These are phyloP conservation scores for Sisyra terminalis DNA, from an alignment of 2,888 invertebrate species.

Conservation along the genomic window DNA sequence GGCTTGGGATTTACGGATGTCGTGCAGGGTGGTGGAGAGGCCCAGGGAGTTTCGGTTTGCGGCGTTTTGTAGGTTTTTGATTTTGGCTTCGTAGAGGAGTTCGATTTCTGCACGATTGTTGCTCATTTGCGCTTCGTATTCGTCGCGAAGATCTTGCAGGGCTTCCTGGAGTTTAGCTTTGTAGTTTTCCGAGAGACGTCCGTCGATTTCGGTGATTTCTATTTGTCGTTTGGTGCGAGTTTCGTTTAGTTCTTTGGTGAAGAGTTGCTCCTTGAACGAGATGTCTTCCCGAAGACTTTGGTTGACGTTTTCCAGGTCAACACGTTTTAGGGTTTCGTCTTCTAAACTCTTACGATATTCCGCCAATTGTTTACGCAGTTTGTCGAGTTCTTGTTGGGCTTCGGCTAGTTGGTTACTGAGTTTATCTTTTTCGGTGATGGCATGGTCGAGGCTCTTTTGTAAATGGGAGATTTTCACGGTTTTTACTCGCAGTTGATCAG, in stretches of 20 bases:
- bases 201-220: slow-evolving; percentile 90
- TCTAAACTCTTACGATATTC: slow-evolving; percentile 80
- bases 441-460: slow-evolving; percentile 60
- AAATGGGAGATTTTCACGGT: slow-evolving; percentile 60
- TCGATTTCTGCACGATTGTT: slow-evolving; percentile 85
- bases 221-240: slow-evolving; percentile 74
- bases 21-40: slow-evolving; percentile 60
- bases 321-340: slow-evolving; percentile 82
- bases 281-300: slow-evolving; percentile 86
- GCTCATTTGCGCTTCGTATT: slow-evolving; percentile 81
- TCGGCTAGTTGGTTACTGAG: slow-evolving; percentile 59
- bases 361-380: slow-evolving; percentile 58
- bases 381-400: slow-evolving; percentile 56
- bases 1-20: slow-evolving; percentile 57
- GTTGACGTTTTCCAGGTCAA: slow-evolving; percentile 85
- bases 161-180: slow-evolving; percentile 85
- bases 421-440: slow-evolving; percentile 65
- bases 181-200: slow-evolving; percentile 79
- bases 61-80: slow-evolving; percentile 61
- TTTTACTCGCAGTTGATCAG: slow-evolving; percentile 52
- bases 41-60: slow-evolving; percentile 54
- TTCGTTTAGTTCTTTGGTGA: slow-evolving; percentile 78
- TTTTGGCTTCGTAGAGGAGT: slow-evolving; percentile 63
- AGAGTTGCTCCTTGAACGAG: slow-evolving; percentile 71
- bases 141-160: slow-evolving; percentile 77